Base-by-base conservation (phyloP, 2,888 invertebrate species). In the Stegana nigrithorax region DNA sequence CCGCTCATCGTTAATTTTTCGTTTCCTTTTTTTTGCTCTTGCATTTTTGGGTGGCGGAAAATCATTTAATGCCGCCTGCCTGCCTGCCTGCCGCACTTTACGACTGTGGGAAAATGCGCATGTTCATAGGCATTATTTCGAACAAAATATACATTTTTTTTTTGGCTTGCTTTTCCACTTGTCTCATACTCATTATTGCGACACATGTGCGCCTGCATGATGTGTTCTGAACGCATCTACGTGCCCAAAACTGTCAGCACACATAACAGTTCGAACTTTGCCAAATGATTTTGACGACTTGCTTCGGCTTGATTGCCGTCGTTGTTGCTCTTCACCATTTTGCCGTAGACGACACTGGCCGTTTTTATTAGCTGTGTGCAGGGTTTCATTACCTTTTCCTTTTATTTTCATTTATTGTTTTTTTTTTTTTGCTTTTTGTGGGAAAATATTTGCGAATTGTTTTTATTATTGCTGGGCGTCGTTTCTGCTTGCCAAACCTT, bases 171-270 rank as follows among this genome's bases (percentile, higher is more conserved):
- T 78, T 78, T 78, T 77, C 79, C 79, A 78, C 77, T 74, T 73
- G 79, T 70, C 75, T 77, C 80, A n/a, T n/a, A n/a, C n/a, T n/a
- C n/a, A 78, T 76, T 76, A 76, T 79, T 76, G 75, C 75, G 78
- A 79, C 75, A 76, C 76, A 76, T 67, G 68, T 68, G 73, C 72
- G 75, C 71, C 42, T 60, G 67, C 69, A 65, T 77, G 39, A n/a
- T 55, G 45, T 29, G 23, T 27, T 23, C 4, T 14, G 32, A 8
- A 36, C 21, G 47, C 29, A 29, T 26, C 50, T 47, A 25, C 47
- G 21, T 47, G 62, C 63, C 65, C 57, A 23, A 25, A 47, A 1
- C 36, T 50, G 57, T 26, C 19, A 42, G 21, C 26, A 14, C 23
- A 42, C 25, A 21, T n/a, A n/a, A n/a, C n/a, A n/a, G n/a, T n/a